Conservation (phyloP, 2,888 invertebrate species). For the Brachyptera risi region DNA sequence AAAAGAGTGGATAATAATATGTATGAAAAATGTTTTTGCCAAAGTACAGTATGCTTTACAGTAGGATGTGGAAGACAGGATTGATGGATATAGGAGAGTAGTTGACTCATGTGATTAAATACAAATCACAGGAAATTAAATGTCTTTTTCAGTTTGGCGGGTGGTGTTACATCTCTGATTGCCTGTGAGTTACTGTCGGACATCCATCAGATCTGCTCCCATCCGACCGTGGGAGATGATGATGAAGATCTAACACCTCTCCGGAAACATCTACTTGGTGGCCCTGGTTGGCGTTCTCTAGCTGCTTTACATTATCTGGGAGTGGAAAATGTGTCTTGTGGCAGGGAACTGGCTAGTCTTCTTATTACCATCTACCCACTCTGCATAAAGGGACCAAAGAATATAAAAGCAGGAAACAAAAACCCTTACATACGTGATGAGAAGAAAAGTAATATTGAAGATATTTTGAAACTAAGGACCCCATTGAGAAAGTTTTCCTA, state of each 20-base stretch:
- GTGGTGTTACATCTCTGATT: slow-evolving; percentile 57
- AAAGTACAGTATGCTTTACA: no score
- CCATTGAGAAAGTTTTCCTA: slow-evolving; percentile 12
- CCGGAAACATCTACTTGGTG: slow-evolving; percentile 53
- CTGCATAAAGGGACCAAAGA: slow-evolving; percentile 25
- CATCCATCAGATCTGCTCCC: slow-evolving; percentile 51
- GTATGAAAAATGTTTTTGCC: background rate
- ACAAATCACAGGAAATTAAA: no score
- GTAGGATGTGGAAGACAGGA: no score
- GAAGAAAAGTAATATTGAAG: slow-evolving; percentile 16
- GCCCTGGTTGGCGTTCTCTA: slow-evolving; percentile 59
- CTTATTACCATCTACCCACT: slow-evolving; percentile 54
- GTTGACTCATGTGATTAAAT: no score
- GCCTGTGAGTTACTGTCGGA: slow-evolving; percentile 61
- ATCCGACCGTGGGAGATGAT: slow-evolving; percentile 38
- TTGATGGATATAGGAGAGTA: no score
- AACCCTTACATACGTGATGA: slow-evolving; percentile 28
- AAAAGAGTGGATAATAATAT: no score
- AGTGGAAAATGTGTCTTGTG: slow-evolving; percentile 57
- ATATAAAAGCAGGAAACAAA: background rate
- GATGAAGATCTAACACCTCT: slow-evolving; percentile 46
- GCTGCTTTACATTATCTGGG: slow-evolving; percentile 55
- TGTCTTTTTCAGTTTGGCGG: slow-evolving; percentile 47
- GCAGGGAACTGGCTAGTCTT: slow-evolving; percentile 56
- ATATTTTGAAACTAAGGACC: slow-evolving; percentile 23